A percentile compares a stretch with the other conserved stretches of the same genome.
These are phyloP conservation scores for Trinorchestia longiramus DNA, from an alignment of 1,140 invertebrate species.

Conservation along the genomic window DNA sequence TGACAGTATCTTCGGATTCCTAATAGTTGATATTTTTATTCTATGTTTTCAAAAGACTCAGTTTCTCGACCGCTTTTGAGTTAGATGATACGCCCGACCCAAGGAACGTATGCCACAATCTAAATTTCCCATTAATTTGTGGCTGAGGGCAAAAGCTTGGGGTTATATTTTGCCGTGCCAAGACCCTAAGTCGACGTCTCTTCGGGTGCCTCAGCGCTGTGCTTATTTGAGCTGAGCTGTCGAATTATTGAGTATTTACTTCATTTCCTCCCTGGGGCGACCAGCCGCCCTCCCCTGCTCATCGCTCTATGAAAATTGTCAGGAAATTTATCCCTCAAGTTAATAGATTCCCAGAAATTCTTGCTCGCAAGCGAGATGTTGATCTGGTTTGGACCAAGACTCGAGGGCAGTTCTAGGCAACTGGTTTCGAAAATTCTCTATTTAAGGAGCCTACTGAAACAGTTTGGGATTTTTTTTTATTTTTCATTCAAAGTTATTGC, in stretches of 20 bases:
- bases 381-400: background rate
- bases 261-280: background rate
- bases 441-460: background rate
- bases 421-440: background rate
- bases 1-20: background rate
- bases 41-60: too few relatives aligned
- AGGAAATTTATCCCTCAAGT: slow-evolving; percentile 9
- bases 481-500: too few relatives aligned
- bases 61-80: too few relatives aligned
- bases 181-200: background rate
- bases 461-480: background rate
- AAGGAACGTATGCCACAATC: too few relatives aligned
- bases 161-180: background rate
- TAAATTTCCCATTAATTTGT: background rate
- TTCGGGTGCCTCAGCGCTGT: background rate
- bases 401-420: background rate
- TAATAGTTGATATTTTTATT: background rate
- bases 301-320: slow-evolving; percentile 34
- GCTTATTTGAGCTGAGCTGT: background rate
- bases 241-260: background rate
- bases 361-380: background rate
- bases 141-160: background rate
- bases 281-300: background rate
- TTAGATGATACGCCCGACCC: background rate
- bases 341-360: slow-evolving; percentile 18